Conservation (phyloP, 1,140 invertebrate genomes). For the Drosophila rhopaloa region DNA sequence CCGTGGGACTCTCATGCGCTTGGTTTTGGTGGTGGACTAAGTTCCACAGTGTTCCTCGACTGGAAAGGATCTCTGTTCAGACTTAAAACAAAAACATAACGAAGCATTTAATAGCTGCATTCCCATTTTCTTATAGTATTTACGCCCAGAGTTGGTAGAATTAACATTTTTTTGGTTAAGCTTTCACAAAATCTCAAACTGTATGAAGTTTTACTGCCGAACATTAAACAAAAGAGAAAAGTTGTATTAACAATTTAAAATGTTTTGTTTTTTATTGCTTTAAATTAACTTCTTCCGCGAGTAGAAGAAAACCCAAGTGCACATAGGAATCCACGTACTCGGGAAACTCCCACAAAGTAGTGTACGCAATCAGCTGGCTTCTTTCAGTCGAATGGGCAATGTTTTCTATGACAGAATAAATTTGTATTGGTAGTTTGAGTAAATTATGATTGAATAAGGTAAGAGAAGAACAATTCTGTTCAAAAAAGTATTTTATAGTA, state of each 20-base stretch:
- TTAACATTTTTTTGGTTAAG: conserved; percentile 10
- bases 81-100: conserved; percentile 21
- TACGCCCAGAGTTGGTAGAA: conserved; percentile 12
- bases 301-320: conserved; percentile 54
- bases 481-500: too few species aligned
- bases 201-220: conserved; percentile 26
- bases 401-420: conserved; percentile 42
- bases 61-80: conserved; percentile 52
- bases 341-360: conserved; percentile 76
- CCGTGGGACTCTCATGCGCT: conserved; percentile 55
- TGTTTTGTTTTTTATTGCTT: conserved; percentile 1
- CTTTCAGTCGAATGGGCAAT: conserved; percentile 63
- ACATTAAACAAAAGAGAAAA: conserved; percentile 1
- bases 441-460: too few species aligned
- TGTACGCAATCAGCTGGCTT: conserved; percentile 54
- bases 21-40: conserved; percentile 74
- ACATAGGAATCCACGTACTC: conserved; percentile 65
- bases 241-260: conserved; percentile 3
- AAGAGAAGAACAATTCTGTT: too few species aligned
- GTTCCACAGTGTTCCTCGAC: conserved; percentile 19
- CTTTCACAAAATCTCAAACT: conserved; percentile 6
- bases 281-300: conserved; percentile 58
- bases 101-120: conserved; percentile 36
- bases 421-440: too few species aligned
- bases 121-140: conserved; percentile 2